These are phyloP conservation scores for Ophioninae sp. DNA, from an alignment of 2,888 invertebrate species.

Conservation along the genomic window DNA sequence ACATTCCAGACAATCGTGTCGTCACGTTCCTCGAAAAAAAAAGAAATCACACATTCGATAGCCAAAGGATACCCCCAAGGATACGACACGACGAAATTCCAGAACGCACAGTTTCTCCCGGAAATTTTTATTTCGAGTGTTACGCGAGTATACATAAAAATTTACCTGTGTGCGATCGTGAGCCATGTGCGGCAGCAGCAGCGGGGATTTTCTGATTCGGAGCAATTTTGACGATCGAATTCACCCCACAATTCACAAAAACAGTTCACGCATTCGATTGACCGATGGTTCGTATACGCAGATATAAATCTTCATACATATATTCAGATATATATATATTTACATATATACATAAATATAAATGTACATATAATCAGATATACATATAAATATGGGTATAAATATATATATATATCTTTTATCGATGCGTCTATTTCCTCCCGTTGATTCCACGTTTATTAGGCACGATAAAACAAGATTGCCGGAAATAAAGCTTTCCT, in stretches of 20 bases:
- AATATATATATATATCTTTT: not conserved
- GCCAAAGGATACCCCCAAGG: too few species aligned
- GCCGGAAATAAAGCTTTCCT: conserved; percentile 10
- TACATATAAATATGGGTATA: not conserved
- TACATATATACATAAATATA: not conserved
- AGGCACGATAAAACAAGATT: conserved; percentile 17
- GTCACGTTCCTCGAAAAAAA: too few species aligned
- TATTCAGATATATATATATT: not conserved
- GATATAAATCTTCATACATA: not conserved
- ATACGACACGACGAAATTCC: not conserved
- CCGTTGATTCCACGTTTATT: conserved; percentile 9
- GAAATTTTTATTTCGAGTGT: not conserved
- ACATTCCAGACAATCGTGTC: too few species aligned
- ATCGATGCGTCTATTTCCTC: not conserved
- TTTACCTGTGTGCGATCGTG: conserved; percentile 71
- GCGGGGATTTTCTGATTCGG: conserved; percentile 69
- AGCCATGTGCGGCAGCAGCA: conserved; percentile 66
- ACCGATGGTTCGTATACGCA: not conserved
- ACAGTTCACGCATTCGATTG: conserved; percentile 24
- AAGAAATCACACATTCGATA: too few species aligned
- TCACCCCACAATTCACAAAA: conserved; percentile 57
- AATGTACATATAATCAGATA: not conserved
- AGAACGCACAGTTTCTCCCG: not conserved
- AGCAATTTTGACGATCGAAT: conserved; percentile 71
- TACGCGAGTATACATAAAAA: not conserved